Percentiles rank a stretch among this genome's conserved stretches.
phyloP scores from a whole-genome alignment of 2,113 vertebrate genomes.

The Tetraodon nigroviridis region DNA sequence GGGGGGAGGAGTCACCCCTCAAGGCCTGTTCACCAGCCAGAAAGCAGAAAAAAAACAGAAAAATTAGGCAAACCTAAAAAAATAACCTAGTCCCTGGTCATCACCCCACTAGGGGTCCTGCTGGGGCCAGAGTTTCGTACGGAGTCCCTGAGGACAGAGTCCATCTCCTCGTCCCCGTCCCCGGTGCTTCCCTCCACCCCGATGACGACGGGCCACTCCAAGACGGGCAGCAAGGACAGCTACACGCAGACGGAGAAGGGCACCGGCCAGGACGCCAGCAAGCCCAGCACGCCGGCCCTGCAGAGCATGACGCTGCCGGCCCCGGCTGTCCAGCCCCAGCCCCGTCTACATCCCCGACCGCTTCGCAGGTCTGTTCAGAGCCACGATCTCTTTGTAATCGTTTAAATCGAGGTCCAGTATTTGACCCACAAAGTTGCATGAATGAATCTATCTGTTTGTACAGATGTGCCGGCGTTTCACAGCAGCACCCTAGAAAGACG shows the following conservation, averaged over 20 bases:
- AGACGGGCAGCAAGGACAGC: constrained; percentile 94
- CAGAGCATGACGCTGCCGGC: constrained; percentile 66
- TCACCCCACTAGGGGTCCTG: constrained; percentile 78
- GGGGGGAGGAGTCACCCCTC: too few relatives aligned
- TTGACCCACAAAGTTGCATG: too few relatives aligned
- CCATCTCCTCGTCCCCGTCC: constrained; percentile 89
- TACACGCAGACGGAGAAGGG: constrained; percentile 91
- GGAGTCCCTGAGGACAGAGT: constrained; percentile 83
- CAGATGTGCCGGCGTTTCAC: constrained; percentile 72
- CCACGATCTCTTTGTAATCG: too few relatives aligned
- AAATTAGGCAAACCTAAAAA: background rate
- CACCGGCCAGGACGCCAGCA: constrained; percentile 72
- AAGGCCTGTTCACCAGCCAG: background rate
- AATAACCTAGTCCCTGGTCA: too few relatives aligned
- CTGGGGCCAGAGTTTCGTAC: constrained; percentile 89
- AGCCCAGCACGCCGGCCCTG: constrained; percentile 69
- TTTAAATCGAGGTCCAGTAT: too few relatives aligned
- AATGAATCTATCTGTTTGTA: background rate
- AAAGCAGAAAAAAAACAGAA: background rate
- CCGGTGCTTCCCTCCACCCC: constrained; percentile 89
- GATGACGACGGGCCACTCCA: constrained; percentile 83
- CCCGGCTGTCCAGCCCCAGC: constrained; percentile 72
- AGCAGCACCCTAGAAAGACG: constrained; percentile 73
- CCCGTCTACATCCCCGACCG: constrained; percentile 77
- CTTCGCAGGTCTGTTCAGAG: constrained; percentile 61